Conservation (phyloP, 2,888 invertebrate species). For the Cheilosia scutellata region DNA sequence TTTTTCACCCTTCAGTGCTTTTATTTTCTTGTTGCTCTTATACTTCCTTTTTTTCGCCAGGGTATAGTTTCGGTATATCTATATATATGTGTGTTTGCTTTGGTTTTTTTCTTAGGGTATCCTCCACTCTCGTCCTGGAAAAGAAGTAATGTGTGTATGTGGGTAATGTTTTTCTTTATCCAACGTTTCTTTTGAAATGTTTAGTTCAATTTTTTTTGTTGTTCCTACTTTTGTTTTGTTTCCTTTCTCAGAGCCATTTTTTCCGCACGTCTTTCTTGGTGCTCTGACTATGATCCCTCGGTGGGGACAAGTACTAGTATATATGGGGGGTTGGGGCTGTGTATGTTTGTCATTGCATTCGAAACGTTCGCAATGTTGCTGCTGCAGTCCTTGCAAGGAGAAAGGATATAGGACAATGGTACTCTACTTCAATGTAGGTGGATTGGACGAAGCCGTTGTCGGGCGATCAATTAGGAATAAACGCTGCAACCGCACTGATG, state of each 20-base stretch:
- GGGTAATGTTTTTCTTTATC: conserved; percentile 75
- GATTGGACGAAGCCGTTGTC: conserved; percentile 17
- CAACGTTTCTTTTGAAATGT: conserved; percentile 74
- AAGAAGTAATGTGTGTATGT: conserved; percentile 65
- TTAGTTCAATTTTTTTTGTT: conserved; percentile 46
- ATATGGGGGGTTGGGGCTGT: conserved; percentile 1
- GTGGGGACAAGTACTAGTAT: conserved; percentile 5
- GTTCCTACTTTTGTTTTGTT: conserved; percentile 61
- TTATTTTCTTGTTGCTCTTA: conserved; percentile 70
- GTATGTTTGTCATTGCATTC: conserved; percentile 60
- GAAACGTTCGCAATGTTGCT: conserved; percentile 54
- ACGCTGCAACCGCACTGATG: conserved; percentile 25
- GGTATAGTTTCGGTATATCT: conserved; percentile 23
- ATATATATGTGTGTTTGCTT: conserved; percentile 41
- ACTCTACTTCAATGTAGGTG: conserved; percentile 22
- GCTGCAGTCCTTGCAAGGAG: conserved; percentile 44
- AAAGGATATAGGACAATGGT: conserved; percentile 70
- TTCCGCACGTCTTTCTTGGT: not conserved
- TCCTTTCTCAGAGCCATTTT: conserved; percentile 54
- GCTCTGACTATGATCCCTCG: conserved; percentile 1
- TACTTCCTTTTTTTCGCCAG: conserved; percentile 32
- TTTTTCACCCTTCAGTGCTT: conserved; percentile 67
- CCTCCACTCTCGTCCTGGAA: conserved; percentile 22
- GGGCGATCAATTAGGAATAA: conserved; percentile 59
- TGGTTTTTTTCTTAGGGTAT: conserved; percentile 67